These are phyloP conservation scores for Pavo muticus DNA, from an alignment of 2,113 vertebrate species.

Conservation along the genomic window DNA sequence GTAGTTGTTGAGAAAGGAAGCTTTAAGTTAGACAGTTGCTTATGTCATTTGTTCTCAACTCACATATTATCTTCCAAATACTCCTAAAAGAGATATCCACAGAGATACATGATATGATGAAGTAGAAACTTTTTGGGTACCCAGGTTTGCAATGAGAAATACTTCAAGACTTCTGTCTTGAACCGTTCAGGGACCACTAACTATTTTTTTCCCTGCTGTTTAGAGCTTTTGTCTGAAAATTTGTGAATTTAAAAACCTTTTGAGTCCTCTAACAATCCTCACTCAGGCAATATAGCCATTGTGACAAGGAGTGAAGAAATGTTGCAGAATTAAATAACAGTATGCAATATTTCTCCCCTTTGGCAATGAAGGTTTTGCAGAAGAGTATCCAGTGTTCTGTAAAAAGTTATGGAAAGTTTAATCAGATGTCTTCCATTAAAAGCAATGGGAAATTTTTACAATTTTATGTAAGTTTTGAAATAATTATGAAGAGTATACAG, in stretches of 20 bases:
- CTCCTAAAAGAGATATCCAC: background rate
- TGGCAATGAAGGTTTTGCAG: background rate
- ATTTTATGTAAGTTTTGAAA: conserved; percentile 36
- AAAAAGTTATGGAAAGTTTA: conserved; percentile 15
- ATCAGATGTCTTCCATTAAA: conserved; percentile 69
- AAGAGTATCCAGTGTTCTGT: background rate
- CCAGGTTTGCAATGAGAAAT: background rate
- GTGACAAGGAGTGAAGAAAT: background rate
- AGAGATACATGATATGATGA: background rate
- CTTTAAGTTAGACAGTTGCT: background rate
- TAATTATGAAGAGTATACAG: conserved; percentile 41
- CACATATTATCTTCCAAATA: background rate
- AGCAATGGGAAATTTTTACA: conserved; percentile 67
- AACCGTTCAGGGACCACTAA: background rate
- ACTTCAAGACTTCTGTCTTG: background rate
- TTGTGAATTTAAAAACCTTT: conserved; percentile 9
- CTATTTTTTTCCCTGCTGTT: background rate
- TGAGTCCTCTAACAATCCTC: background rate
- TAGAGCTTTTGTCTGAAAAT: conserved; percentile 13
- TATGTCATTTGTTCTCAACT: background rate
- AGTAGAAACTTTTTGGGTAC: background rate
- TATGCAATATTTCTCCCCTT: background rate
- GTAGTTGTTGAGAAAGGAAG: background rate
- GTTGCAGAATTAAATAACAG: background rate
- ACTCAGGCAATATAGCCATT: background rate